phyloP scores from a whole-genome alignment of 1,140 invertebrate genomes.

The honey bee (Apis mellifera) region DNA sequence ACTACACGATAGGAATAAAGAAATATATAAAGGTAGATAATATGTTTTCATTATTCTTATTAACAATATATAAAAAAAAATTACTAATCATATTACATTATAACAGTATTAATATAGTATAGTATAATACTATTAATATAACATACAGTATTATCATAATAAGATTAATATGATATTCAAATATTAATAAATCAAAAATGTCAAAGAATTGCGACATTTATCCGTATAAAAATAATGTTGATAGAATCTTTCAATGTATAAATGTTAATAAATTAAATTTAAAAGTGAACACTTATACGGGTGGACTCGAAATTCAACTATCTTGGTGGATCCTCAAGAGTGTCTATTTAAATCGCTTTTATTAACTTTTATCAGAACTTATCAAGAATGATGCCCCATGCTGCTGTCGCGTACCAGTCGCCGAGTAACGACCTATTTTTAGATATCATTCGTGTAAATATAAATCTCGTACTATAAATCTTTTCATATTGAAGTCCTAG shows the following conservation, averaged over 20 bases:
- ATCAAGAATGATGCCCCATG: slow-evolving; percentile 34
- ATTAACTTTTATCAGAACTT: slow-evolving; percentile 45
- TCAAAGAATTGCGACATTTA: slow-evolving; percentile 1
- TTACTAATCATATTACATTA: not conserved
- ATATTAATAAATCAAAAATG: not conserved
- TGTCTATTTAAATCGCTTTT: slow-evolving; percentile 43
- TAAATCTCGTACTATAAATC: slow-evolving; percentile 44
- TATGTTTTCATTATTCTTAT: not conserved
- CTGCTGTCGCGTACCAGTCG: slow-evolving; percentile 21
- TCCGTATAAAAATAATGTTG: not conserved
- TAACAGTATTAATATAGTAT: not conserved
- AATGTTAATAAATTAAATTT: not conserved
- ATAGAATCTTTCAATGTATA: not conserved
- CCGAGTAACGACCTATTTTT: slow-evolving; percentile 60
- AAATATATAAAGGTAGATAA: not conserved
- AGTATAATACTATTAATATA: not conserved
- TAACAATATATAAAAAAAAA: not conserved
- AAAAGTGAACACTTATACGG: not conserved
- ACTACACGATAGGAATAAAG: not conserved
- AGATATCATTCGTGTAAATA: slow-evolving; percentile 63
- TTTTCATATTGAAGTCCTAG: not conserved
- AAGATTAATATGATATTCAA: not conserved
- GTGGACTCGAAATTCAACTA: slow-evolving; percentile 6
- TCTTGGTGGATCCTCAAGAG: slow-evolving; percentile 1
- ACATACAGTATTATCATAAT: not conserved